These are phyloP conservation scores for Tetragonula clypearis DNA, from an alignment of 1,140 invertebrate species.

Conservation along the genomic window DNA sequence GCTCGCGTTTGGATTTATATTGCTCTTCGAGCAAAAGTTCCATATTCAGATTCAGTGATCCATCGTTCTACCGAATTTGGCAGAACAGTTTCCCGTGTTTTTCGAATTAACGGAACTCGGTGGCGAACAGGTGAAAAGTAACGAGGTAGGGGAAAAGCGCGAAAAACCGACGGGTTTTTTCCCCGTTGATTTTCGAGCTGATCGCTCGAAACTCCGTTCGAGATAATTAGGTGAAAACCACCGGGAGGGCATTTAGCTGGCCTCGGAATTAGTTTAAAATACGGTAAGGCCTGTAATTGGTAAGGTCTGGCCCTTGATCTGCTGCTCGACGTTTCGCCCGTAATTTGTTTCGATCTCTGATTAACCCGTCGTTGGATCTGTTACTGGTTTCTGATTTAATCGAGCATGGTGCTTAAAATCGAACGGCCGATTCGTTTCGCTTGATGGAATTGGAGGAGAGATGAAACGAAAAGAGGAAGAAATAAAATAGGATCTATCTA, in stretches of 20 bases:
- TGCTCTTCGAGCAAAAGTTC: too few species aligned
- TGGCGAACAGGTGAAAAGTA: not conserved
- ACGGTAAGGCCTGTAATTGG: constrained; percentile 48
- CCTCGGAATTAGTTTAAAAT: constrained; percentile 62
- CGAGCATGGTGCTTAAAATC: constrained; percentile 33
- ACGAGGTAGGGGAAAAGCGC: not conserved
- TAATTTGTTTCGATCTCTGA: constrained; percentile 72
- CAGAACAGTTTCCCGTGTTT: not conserved
- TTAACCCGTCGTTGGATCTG: constrained; percentile 68
- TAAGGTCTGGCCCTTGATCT: constrained; percentile 45
- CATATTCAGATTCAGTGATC: too few species aligned
- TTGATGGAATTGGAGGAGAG: not conserved
- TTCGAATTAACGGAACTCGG: too few species aligned
- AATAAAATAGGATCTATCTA: not conserved
- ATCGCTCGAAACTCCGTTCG: not conserved
- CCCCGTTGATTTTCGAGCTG: not conserved
- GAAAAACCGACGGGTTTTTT: constrained; percentile 4
- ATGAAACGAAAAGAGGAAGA: not conserved
- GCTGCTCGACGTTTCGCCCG: constrained; percentile 41
- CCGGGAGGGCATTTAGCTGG: constrained; percentile 56
- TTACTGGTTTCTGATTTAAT: constrained; percentile 47
- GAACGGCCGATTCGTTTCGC: constrained; percentile 9
- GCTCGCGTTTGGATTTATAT: too few species aligned
- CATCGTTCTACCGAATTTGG: too few species aligned
- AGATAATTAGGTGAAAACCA: constrained; percentile 72